A percentile compares a stretch with the other conserved stretches of the same genome.
Evolutionary conservation across 2,797 vertebrate species (phyloP).

Genomic region (Phoeniculus purpureus): DNA sequence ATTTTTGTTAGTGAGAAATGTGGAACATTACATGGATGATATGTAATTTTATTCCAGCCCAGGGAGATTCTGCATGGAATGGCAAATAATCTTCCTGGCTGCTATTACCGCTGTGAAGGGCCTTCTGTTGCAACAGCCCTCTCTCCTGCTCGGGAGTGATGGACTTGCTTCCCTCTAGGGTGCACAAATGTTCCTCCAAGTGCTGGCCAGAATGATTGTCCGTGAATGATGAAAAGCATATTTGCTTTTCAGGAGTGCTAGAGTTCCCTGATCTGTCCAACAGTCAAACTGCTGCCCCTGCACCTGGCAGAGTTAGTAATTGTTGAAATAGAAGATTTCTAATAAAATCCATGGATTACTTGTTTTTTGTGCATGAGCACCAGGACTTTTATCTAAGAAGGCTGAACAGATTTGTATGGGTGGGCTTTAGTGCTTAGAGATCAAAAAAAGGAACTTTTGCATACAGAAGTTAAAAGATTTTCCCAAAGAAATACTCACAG

Average conservation of each 20-base stretch:
- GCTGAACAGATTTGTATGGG: background rate
- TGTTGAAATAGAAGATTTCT: background rate
- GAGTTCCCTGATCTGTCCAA: background rate
- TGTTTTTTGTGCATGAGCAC: background rate
- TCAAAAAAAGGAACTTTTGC: background rate
- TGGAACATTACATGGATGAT: background rate
- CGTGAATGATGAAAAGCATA: conserved; percentile 36
- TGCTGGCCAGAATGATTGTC: background rate
- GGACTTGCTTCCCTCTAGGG: background rate
- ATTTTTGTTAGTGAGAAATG: background rate
- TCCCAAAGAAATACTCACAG: background rate
- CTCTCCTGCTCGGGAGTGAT: background rate
- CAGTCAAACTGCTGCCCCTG: background rate
- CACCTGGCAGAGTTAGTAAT: background rate
- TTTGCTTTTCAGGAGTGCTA: background rate
- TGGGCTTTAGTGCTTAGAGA: background rate
- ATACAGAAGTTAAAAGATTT: background rate
- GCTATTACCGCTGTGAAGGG: background rate
- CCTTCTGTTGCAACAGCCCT: background rate
- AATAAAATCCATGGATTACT: background rate
- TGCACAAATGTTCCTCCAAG: conserved; percentile 7
- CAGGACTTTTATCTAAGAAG: background rate
- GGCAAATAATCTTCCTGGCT: conserved; percentile 10
- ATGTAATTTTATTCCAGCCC: conserved; percentile 39
- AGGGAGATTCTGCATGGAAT: conserved; percentile 10